Percentiles rank a stretch among this genome's conserved stretches.
phyloP scores from a whole-genome alignment of 2,797 vertebrate species.

The Myotis pilosus region DNA sequence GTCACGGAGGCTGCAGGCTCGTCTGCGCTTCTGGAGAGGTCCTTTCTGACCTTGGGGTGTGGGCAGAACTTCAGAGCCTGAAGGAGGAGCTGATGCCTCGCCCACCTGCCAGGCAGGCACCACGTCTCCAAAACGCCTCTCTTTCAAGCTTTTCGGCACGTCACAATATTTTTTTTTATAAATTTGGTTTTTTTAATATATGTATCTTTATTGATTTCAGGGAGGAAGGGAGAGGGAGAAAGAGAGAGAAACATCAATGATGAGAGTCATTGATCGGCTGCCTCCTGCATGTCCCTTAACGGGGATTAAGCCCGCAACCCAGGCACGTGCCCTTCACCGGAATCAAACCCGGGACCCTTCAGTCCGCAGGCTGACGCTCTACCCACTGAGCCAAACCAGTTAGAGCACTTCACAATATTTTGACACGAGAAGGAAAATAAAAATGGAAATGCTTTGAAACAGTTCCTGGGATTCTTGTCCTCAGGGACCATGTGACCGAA shows the following conservation, averaged over 20 bases:
- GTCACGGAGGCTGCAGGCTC: background rate
- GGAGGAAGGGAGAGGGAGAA: too few relatives aligned
- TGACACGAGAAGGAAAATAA: slow-evolving; percentile 46
- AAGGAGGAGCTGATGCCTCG: background rate
- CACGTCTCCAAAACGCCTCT: slow-evolving; percentile 25
- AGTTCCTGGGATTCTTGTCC: slow-evolving; percentile 52
- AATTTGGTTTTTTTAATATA: too few relatives aligned
- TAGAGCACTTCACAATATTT: slow-evolving; percentile 60
- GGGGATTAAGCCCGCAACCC: too few relatives aligned
- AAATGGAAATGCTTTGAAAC: slow-evolving; percentile 64
- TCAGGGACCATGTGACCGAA: slow-evolving; percentile 71
- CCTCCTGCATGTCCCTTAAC: too few relatives aligned
- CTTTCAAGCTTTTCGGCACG: slow-evolving; percentile 20
- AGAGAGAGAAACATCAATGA: too few relatives aligned
- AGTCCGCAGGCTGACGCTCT: too few relatives aligned
- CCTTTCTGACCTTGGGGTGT: background rate
- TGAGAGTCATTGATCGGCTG: too few relatives aligned
- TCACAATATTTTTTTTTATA: slow-evolving; percentile 23
- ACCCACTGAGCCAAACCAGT: too few relatives aligned
- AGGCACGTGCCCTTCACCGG: too few relatives aligned
- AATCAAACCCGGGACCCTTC: too few relatives aligned
- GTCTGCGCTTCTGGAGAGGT: background rate
- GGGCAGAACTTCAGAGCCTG: background rate
- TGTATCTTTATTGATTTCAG: too few relatives aligned
- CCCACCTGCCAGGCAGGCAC: background rate